Base-by-base conservation (phyloP, 2,888 invertebrate genomes). In the Ennomos fuscantarius region DNA sequence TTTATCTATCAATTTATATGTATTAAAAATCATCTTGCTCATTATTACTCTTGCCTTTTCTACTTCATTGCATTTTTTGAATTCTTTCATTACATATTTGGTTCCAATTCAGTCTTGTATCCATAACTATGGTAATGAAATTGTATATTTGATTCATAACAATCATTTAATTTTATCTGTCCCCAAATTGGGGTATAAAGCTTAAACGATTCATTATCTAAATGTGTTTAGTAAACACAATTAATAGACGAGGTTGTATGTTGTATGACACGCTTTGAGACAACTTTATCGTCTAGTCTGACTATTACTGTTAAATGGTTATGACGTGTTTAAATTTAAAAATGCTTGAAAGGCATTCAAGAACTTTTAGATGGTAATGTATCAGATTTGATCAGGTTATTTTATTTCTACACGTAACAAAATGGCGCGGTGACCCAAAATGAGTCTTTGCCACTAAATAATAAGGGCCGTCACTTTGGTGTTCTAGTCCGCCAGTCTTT, bases 141-240 rank as follows among this genome's bases (percentile, higher is more conserved):
- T 24, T 13, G 37, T 34, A 48, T 48, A n/a, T n/a, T n/a, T n/a
- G 54, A 55, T 44, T 55, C 48, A 46, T 46, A 47, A 39, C 32
- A 36, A 50, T 41, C 39, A 45, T 32, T 39, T 36, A 8, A 37
- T 51, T 33, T 32, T 55, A 54, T 61, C 49, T 60, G 47, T 55
- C 55, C 48, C 45, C 54, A 55, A 51, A 59, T 60, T 55, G 48
- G 55, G 52, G 24, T 55, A 43, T 62, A 51, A 62, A 65, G 50
- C 45, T 52, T 33, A 36, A 52, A 45, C 34, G 47, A 50, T 57
- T 51, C 55, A 45, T 62, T 66, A 66, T 61, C 64, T 60, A 57
- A 62, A 62, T 61, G 56, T 57, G 58, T 60, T 64, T 24, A 31
- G 55, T 62, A 62, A 66, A 66, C 61, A 64, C 60, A 55, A 55